These are phyloP conservation scores for Epistrophe eligans DNA, from an alignment of 2,888 invertebrate genomes.

Conservation along the genomic window DNA sequence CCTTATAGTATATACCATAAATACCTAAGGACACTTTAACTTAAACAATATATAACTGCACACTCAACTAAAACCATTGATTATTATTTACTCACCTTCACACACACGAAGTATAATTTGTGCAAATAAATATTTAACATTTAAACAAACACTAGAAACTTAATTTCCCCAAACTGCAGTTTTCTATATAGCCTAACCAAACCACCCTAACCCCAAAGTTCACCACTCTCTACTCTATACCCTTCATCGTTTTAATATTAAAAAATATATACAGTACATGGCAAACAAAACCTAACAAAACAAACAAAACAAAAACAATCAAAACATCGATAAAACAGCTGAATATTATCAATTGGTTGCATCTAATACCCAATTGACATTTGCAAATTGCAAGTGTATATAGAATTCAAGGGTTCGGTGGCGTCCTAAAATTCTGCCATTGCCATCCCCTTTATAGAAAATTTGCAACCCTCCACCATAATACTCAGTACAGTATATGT, in stretches of 20 bases:
- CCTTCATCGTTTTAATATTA: neutral
- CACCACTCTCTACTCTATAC: neutral
- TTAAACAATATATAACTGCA: constrained; percentile 24
- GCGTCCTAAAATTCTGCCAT: neutral
- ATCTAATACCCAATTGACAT: constrained; percentile 74
- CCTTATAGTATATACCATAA: neutral
- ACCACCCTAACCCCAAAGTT: neutral
- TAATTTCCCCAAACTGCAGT: constrained; percentile 34
- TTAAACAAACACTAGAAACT: constrained; percentile 48
- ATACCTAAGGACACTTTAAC: neutral
- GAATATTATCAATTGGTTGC: constrained; percentile 65
- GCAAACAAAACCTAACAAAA: constrained; percentile 40
- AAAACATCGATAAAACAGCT: constrained; percentile 65
- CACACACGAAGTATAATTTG: constrained; percentile 1
- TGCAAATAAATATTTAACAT: constrained; percentile 54
- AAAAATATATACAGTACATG: neutral
- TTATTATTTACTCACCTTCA: constrained; percentile 25
- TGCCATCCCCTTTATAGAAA: neutral
- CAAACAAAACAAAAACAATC: constrained; percentile 58
- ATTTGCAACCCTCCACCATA: neutral
- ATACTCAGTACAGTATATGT: neutral
- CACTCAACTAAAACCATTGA: constrained; percentile 20
- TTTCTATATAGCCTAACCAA: neutral
- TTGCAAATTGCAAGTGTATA: constrained; percentile 67
- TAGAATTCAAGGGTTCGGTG: constrained; percentile 19